phyloP scores from a whole-genome alignment of 2,888 invertebrate species.

The Himalopsyche kuldschensis region DNA sequence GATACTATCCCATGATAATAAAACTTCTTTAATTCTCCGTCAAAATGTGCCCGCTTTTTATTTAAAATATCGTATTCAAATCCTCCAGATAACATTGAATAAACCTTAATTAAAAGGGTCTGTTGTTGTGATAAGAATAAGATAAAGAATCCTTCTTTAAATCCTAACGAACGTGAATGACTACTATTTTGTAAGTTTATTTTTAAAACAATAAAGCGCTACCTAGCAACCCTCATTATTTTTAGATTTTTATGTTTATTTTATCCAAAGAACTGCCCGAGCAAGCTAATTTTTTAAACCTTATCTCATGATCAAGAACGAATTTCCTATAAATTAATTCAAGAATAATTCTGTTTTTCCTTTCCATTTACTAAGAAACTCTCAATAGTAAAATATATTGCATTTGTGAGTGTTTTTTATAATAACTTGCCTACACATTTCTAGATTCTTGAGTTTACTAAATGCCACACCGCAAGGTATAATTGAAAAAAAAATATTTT shows the following conservation, averaged over 20 bases:
- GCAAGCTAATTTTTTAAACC: not conserved
- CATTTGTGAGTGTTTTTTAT: too few species aligned
- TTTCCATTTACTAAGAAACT: too few species aligned
- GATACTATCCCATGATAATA: not conserved
- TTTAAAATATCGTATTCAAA: not conserved
- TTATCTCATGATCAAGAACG: not conserved
- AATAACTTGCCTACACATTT: too few species aligned
- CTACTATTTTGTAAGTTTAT: not conserved
- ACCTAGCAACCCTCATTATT: not conserved
- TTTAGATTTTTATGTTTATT: not conserved
- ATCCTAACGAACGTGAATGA: not conserved
- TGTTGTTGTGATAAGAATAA: not conserved
- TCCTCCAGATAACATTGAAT: not conserved
- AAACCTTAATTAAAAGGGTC: not conserved
- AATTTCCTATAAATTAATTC: not conserved
- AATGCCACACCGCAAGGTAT: too few species aligned
- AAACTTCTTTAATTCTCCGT: not conserved
- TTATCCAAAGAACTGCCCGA: not conserved
- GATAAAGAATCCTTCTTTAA: not conserved
- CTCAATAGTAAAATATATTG: too few species aligned
- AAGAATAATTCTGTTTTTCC: not conserved
- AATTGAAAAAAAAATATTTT: too few species aligned
- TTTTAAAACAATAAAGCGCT: not conserved
- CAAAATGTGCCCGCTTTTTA: not conserved
- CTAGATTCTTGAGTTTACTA: too few species aligned